Evolutionary conservation across 2,797 vertebrate species (phyloP), one percentile per base, ranked within the genome.

Genomic region (Botia kubotai): DNA sequence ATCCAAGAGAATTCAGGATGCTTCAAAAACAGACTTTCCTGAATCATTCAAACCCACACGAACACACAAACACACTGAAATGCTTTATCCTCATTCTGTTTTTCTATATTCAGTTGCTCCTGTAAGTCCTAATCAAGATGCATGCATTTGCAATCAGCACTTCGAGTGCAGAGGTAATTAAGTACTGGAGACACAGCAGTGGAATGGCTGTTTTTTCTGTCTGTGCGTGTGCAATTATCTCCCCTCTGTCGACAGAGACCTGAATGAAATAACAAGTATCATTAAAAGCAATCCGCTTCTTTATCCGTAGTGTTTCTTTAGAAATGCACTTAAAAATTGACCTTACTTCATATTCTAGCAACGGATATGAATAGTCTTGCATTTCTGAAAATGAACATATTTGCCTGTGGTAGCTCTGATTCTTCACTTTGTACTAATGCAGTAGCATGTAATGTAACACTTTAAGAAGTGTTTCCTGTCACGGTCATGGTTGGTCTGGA

Each of bases 141-240:
- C 87, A 90, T 86, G 85, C 88, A 90, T 92, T 86, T 90, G 91
- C 90, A 94, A 94, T 94, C 92, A 93, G 90, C 1, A 76, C 89
- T 87, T 87, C 55, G 84, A 87, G 48, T 88, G 88, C 88, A 82
- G 21, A 50, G 89, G 83, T 93, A 94, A 93, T 93, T 93, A 93
- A 90, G 90, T 90, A 86, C 84, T 84, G 87, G 87, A 83, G 77
- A 87, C 86, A 89, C 86, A 86, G 75, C 70, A 76, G 84, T 81
- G 78, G 86, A 68, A 77, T 71, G 80, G 10, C 39, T 55, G 66
- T 80, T 85, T 83, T 76, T 75, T 75, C 53, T 66, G 50, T 60
- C 69, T 63, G 10, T 29, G 17, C 60, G n/a, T 14, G 48, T 77
- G 72, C 66, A 85, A 88, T 90, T 87, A 87, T 78, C 82, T 72